These are phyloP conservation scores for Aleiodes alternator DNA, from an alignment of 2,888 invertebrate genomes.

Conservation along the genomic window DNA sequence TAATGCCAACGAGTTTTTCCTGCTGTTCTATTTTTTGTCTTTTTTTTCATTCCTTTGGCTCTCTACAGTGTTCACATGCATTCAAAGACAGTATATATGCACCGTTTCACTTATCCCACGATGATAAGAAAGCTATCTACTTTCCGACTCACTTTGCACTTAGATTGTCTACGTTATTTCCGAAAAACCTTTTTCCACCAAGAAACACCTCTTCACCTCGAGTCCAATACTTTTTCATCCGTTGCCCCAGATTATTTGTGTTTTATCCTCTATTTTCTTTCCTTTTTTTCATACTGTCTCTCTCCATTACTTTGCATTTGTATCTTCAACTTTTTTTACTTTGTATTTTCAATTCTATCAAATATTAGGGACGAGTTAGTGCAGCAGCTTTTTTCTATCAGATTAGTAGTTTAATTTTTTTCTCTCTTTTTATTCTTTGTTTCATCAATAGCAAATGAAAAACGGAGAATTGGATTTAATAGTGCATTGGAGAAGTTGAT, in stretches of 20 bases:
- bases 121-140: slow-evolving; percentile 35
- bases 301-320: not conserved
- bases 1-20: slow-evolving; percentile 28
- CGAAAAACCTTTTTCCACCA: slow-evolving; percentile 6
- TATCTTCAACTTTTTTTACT: not conserved
- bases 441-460: too few species aligned
- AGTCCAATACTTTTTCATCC: slow-evolving; percentile 1
- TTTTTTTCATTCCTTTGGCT: slow-evolving; percentile 2
- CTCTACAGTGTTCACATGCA: slow-evolving; percentile 33
- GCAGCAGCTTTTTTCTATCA: not conserved
- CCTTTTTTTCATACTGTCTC: not conserved
- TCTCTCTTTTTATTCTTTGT: too few species aligned
- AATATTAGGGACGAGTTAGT: not conserved
- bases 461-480: slow-evolving; percentile 15
- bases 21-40: not conserved
- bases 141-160: slow-evolving; percentile 25
- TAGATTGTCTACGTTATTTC: slow-evolving; percentile 13
- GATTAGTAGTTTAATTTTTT: not conserved
- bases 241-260: slow-evolving; percentile 23
- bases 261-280: not conserved
- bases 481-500: slow-evolving; percentile 8
- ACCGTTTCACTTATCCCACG: slow-evolving; percentile 35
- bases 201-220: not conserved
- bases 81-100: slow-evolving; percentile 27
- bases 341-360: not conserved